These are phyloP conservation scores for Erebia palarica DNA, from an alignment of 2,888 invertebrate species.

Conservation along the genomic window DNA sequence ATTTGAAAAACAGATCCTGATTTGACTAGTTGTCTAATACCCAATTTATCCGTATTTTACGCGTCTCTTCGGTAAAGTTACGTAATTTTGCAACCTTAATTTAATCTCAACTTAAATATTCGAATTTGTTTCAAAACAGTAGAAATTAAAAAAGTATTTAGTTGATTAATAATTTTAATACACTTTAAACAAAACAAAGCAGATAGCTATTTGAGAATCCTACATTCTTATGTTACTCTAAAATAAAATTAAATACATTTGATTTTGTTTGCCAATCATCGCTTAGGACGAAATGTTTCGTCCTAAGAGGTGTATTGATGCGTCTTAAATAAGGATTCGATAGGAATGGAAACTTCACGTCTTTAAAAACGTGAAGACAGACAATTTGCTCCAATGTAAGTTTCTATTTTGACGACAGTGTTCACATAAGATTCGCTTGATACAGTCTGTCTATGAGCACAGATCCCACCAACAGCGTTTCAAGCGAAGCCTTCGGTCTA, in stretches of 20 bases:
- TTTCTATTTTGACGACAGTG: constrained; percentile 61
- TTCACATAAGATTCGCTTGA: constrained; percentile 66
- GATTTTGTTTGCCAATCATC: not conserved
- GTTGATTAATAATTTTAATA: too few relatives aligned
- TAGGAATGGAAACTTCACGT: constrained; percentile 49
- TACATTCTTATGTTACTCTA: too few relatives aligned
- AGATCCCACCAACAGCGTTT: constrained; percentile 46
- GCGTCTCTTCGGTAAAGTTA: too few relatives aligned
- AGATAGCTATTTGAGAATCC: too few relatives aligned
- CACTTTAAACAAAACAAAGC: too few relatives aligned
- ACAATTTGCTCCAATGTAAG: constrained; percentile 67
- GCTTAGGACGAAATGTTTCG: constrained; percentile 1
- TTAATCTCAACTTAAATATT: too few relatives aligned
- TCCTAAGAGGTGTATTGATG: not conserved
- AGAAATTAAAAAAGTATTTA: too few relatives aligned
- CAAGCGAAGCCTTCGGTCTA: constrained; percentile 48
- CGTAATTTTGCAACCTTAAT: too few relatives aligned
- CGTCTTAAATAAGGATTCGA: not conserved
- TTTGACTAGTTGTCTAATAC: too few relatives aligned
- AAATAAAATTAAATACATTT: not conserved
- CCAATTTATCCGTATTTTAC: too few relatives aligned
- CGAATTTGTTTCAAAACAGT: too few relatives aligned
- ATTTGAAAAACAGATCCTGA: too few relatives aligned
- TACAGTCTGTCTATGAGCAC: constrained; percentile 46
- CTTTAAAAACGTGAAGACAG: constrained; percentile 53